Conservation (phyloP, 2,888 invertebrate species). For the Bunonema sp. region DNA sequence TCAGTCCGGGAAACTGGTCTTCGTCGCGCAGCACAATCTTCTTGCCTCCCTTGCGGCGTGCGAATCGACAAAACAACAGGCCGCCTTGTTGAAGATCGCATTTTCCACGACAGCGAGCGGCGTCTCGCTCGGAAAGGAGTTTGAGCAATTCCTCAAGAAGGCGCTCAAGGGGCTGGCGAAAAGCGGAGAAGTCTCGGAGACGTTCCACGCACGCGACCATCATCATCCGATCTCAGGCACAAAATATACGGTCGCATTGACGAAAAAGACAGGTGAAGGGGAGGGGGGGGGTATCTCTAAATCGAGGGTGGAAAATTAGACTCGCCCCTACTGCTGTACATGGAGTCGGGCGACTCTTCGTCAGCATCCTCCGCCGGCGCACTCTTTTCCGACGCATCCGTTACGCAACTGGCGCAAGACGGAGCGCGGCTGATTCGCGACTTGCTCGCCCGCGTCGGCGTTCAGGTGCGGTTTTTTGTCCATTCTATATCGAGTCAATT, state of each 20-base stretch:
- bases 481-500: too few species aligned
- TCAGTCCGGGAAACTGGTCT: slow-evolving; percentile 38
- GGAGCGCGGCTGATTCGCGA: too few species aligned
- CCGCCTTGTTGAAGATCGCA: neutral
- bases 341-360: too few species aligned
- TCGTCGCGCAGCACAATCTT: slow-evolving; percentile 40
- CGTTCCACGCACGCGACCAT: slow-evolving; percentile 31
- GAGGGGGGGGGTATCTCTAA: too few species aligned
- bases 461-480: too few species aligned
- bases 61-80: slow-evolving; percentile 25
- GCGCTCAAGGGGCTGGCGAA: slow-evolving; percentile 21
- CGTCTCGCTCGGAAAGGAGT: slow-evolving; percentile 29
- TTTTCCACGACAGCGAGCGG: too few species aligned
- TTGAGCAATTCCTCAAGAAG: slow-evolving; percentile 37
- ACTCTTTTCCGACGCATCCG: too few species aligned
- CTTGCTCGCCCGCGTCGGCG: too few species aligned
- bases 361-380: too few species aligned
- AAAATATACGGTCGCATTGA: slow-evolving; percentile 27
- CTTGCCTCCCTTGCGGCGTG: slow-evolving; percentile 29
- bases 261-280: slow-evolving; percentile 28
- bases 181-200: slow-evolving; percentile 11
- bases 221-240: slow-evolving; percentile 30
- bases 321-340: too few species aligned
- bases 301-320: too few species aligned
- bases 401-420: too few species aligned